Conservation (phyloP, 1,140 invertebrate genomes). For the Thaumatotibia leucotreta region DNA sequence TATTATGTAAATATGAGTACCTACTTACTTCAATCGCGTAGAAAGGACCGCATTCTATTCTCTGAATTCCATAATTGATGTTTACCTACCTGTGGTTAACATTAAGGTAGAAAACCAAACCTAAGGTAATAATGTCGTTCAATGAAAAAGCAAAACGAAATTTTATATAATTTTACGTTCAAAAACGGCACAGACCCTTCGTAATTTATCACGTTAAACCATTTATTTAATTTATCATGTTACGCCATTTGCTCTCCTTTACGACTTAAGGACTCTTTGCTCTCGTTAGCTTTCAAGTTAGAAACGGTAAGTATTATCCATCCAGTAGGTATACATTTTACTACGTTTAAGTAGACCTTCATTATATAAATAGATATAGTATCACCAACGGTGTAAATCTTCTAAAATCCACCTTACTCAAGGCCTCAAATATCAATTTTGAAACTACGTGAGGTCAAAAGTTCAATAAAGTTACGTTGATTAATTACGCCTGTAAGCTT, state of each 20-base stretch:
- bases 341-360: too few relatives aligned
- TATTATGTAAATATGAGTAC: too few relatives aligned
- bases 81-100: not conserved
- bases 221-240: not conserved
- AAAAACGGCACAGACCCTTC: not conserved
- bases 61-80: too few relatives aligned
- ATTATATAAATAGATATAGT: not conserved
- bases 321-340: not conserved
- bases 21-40: too few relatives aligned
- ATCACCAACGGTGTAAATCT: not conserved
- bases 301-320: not conserved
- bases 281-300: not conserved
- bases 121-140: not conserved
- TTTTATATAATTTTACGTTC: not conserved
- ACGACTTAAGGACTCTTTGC: not conserved
- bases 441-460: not conserved
- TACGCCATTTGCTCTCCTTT: not conserved
- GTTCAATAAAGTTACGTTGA: not conserved
- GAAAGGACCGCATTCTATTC: too few relatives aligned
- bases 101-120: not conserved
- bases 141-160: not conserved
- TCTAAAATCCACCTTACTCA: not conserved
- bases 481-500: not conserved
- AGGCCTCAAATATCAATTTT: slow-evolving; percentile 6
- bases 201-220: not conserved